Evolutionary conservation across 2,113 vertebrate species (phyloP).

Genomic region (Labeo rohita): DNA sequence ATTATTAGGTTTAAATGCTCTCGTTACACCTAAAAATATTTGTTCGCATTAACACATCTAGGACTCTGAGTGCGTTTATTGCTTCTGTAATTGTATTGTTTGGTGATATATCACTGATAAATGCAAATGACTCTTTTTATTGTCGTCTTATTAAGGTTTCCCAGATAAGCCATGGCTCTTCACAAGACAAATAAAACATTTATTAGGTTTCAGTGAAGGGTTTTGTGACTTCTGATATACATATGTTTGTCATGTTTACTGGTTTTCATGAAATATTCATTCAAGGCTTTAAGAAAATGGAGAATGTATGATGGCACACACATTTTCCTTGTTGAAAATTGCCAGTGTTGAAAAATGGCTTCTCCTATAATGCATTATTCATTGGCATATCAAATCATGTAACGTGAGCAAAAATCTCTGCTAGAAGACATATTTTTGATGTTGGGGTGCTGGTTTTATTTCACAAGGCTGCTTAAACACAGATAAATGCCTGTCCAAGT

Average conservation of each 20-base stretch:
- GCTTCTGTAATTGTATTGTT: constrained; percentile 27
- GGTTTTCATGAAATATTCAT: constrained; percentile 60
- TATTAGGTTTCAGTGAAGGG: constrained; percentile 37
- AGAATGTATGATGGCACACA: constrained; percentile 45
- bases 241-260: constrained; percentile 49
- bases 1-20: constrained; percentile 36
- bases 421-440: not conserved
- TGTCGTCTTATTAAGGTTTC: constrained; percentile 32
- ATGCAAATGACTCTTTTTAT: constrained; percentile 22
- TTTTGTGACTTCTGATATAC: constrained; percentile 40
- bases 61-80: constrained; percentile 29
- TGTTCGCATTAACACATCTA: not conserved
- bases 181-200: constrained; percentile 25
- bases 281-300: constrained; percentile 31
- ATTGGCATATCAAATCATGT: not conserved
- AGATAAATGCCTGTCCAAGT: not conserved
- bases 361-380: constrained; percentile 17
- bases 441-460: not conserved
- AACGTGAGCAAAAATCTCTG: not conserved
- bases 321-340: constrained; percentile 29
- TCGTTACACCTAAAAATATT: constrained; percentile 9
- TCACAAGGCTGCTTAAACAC: not conserved
- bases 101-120: constrained; percentile 28
- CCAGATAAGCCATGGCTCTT: constrained; percentile 40
- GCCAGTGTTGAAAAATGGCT: not conserved